Base-by-base conservation (phyloP, 2,888 invertebrate species). In the Dinocampus coccinellae region DNA sequence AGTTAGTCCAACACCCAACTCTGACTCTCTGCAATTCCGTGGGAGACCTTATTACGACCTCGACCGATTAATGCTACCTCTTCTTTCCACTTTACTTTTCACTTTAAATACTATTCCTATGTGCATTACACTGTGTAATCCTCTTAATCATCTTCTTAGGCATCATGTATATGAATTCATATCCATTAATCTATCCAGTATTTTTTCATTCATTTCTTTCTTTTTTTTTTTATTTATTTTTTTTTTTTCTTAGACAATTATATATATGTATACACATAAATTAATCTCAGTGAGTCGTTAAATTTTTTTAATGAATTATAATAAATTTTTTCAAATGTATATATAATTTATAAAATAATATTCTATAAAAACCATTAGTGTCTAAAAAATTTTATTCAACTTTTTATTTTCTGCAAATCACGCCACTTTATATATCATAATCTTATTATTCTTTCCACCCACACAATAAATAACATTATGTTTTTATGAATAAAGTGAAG, bases 1-100 rank as follows among this genome's bases (percentile, higher is more conserved):
- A 84, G 80, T 82, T 83, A 82, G 83, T 75, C 53, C 55, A 69
- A 47, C 39, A 29, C 61, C 57, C 63, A 34, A 55, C 70, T 60
- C 62, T n/a, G 53, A 53, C 69, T 68, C 52, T 69, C 71, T 57
- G 42, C 68, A 73, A 76, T 76, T 77, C 75, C 73, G 72, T 70
- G 62, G 65, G 75, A 79, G 75, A 78, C 78, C 76, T 81, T 78
- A 78, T 76, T 78, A 77, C 76, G 78, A 76, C 83, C 82, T 81
- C 79, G 81, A 78, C 79, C 79, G 79, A 78, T 80, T 80, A 81
- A 80, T 73, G 73, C 53, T 55, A 34, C 36, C 52, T 60, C 63
- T 70, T 63, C 69, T 36, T 53, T 47, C 26, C 52, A 20, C 34
- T 69, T 63, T 57, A 64, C 67, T 29, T 58, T 70, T 62, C 72